Percentiles rank a stretch among this genome's conserved stretches.
These are phyloP conservation scores for Manis pentadactyla DNA, from an alignment of 2,797 vertebrate genomes.

Conservation along the genomic window DNA sequence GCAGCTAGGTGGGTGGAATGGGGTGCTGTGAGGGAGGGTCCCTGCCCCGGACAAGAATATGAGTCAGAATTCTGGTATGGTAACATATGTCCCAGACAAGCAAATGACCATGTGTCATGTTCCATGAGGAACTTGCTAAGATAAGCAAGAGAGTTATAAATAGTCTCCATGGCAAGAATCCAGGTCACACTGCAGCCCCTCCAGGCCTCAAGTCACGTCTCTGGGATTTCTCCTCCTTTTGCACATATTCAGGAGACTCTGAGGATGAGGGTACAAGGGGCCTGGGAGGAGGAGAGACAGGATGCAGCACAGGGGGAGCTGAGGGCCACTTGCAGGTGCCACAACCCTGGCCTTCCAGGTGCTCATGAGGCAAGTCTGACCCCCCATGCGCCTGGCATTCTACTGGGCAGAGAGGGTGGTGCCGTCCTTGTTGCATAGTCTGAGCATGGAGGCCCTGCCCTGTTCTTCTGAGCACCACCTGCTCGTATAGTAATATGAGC, in stretches of 20 bases:
- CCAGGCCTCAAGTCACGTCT: background rate
- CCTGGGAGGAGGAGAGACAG: background rate
- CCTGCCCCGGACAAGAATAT: background rate
- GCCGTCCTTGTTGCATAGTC: no score
- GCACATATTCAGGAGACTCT: background rate
- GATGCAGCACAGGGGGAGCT: fast-evolving
- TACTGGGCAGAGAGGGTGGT: no score
- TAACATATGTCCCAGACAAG: background rate
- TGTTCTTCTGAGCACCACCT: background rate
- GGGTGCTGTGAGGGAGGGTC: background rate
- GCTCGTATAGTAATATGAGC: no score
- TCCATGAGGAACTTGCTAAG: constrained; percentile 44
- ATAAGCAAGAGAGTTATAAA: constrained; percentile 59
- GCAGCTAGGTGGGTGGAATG: fast-evolving
- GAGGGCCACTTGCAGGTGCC: background rate
- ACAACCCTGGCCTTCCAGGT: background rate
- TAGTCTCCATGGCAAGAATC: background rate
- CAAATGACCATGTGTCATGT: background rate
- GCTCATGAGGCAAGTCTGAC: fast-evolving
- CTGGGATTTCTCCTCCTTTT: background rate
- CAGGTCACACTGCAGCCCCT: background rate
- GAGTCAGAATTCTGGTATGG: constrained; percentile 33
- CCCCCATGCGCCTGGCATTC: no score
- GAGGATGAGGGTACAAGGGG: background rate
- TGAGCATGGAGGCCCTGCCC: background rate